Conservation (phyloP, 37 sponge, comb jelly and placozoan genomes). For the Halichondria panicea region DNA sequence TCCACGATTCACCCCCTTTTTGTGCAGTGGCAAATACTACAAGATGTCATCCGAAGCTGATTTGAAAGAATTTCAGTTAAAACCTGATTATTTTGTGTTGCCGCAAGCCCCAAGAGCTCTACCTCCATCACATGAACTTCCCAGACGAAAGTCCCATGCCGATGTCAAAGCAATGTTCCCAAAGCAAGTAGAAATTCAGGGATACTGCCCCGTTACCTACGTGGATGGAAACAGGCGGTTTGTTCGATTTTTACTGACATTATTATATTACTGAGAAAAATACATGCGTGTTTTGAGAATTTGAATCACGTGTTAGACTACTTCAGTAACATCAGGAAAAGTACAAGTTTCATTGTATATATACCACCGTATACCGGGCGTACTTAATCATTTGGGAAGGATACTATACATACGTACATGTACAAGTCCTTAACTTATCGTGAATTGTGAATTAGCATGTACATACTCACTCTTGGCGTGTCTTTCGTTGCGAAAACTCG, state of each 20-base stretch:
- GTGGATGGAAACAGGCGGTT: constrained; percentile 79
- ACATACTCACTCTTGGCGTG: no score
- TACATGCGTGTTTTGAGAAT: no score
- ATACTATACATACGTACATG: no score
- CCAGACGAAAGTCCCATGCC: constrained; percentile 44
- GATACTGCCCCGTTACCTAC: constrained; percentile 96
- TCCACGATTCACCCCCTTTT: neutral
- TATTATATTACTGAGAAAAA: no score
- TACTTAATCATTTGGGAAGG: no score
- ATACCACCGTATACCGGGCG: neutral
- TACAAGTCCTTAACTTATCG: no score
- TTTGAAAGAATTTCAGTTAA: constrained; percentile 59
- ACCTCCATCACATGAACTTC: constrained; percentile 62
- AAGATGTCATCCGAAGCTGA: constrained; percentile 60
- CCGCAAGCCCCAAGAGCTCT: constrained; percentile 53
- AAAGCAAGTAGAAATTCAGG: constrained; percentile 75
- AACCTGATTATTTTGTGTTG: constrained; percentile 73
- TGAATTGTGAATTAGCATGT: no score
- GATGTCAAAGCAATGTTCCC: constrained; percentile 92
- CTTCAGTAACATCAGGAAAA: no score
- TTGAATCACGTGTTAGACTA: no score
- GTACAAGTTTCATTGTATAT: neutral
- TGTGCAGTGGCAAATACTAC: constrained; percentile 68
- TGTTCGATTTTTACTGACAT: neutral
- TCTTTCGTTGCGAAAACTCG: no score